These are phyloP conservation scores for Caerostris extrusa DNA, from an alignment of 1,140 invertebrate genomes.

Conservation along the genomic window DNA sequence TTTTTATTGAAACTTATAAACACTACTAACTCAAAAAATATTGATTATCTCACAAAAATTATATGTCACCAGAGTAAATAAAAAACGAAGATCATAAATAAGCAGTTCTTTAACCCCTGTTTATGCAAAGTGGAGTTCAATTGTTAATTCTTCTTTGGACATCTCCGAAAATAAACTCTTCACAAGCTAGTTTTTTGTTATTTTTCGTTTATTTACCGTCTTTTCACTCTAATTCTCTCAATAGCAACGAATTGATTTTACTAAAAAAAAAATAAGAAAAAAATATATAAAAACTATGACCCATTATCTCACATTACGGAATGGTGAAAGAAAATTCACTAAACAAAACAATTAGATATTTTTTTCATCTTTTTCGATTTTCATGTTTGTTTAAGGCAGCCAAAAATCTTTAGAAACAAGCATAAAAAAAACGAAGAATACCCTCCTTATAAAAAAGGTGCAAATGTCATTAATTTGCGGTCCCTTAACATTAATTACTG, in stretches of 20 bases:
- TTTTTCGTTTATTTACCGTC: background rate
- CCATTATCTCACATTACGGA: background rate
- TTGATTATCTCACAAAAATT: background rate
- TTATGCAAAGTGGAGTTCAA: constrained; percentile 14
- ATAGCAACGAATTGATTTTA: constrained; percentile 4
- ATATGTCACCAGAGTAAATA: background rate
- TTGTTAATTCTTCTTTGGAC: background rate
- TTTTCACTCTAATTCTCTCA: background rate
- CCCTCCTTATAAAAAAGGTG: constrained; percentile 19
- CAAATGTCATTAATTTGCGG: constrained; percentile 23
- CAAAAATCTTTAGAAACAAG: background rate
- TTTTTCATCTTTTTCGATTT: background rate
- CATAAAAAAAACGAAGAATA: background rate
- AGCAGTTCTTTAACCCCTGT: background rate
- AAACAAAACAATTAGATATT: background rate
- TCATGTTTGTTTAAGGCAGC: constrained; percentile 21
- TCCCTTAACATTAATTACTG: constrained; percentile 52
- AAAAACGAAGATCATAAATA: background rate
- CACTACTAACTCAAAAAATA: too few relatives aligned
- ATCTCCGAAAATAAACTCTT: background rate
- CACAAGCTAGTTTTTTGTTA: background rate
- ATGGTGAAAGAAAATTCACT: background rate
- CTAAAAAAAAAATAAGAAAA: background rate
- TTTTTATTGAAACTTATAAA: too few relatives aligned
- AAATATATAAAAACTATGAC: too few relatives aligned